These are phyloP conservation scores for Ataeniobius toweri DNA, from an alignment of 2,797 vertebrate species.

Conservation along the genomic window DNA sequence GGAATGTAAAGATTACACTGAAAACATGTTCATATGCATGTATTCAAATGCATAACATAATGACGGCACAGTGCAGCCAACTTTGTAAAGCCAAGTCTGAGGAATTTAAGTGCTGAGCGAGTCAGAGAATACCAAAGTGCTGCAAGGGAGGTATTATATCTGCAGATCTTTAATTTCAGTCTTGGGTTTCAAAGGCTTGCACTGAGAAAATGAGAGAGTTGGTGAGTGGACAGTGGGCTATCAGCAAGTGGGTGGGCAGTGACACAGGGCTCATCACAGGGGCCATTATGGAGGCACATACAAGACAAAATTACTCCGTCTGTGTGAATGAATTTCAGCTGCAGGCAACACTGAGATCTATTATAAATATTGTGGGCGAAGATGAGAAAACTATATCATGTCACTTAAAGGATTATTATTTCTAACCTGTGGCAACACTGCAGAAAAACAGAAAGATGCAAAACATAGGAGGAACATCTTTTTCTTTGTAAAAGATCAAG, in stretches of 20 bases:
- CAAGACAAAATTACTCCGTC: slow-evolving; percentile 53
- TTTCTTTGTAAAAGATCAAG: slow-evolving; percentile 11
- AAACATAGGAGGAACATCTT: slow-evolving; percentile 8
- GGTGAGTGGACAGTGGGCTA: slow-evolving; percentile 73
- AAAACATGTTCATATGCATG: no score
- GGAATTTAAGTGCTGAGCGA: slow-evolving; percentile 64
- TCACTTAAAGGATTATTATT: slow-evolving; percentile 25
- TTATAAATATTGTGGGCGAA: slow-evolving; percentile 33
- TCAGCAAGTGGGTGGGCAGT: slow-evolving; percentile 74
- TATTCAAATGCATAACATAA: no score
- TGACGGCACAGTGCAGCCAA: not conserved
- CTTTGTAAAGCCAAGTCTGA: slow-evolving; percentile 20
- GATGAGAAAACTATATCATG: slow-evolving; percentile 25
- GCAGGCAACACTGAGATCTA: slow-evolving; percentile 34
- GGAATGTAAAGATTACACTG: not conserved
- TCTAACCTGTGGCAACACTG: slow-evolving; percentile 13
- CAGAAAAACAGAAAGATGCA: slow-evolving; percentile 10
- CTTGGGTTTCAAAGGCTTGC: slow-evolving; percentile 69
- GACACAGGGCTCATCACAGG: slow-evolving; percentile 69
- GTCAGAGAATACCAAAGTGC: slow-evolving; percentile 46
- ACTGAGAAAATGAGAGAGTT: slow-evolving; percentile 70
- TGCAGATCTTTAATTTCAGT: slow-evolving; percentile 80
- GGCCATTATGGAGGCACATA: slow-evolving; percentile 58
- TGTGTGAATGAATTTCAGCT: slow-evolving; percentile 60
- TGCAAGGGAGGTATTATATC: slow-evolving; percentile 69